phyloP scores from a whole-genome alignment of 2,113 vertebrate genomes.

The Okapia johnstoni region DNA sequence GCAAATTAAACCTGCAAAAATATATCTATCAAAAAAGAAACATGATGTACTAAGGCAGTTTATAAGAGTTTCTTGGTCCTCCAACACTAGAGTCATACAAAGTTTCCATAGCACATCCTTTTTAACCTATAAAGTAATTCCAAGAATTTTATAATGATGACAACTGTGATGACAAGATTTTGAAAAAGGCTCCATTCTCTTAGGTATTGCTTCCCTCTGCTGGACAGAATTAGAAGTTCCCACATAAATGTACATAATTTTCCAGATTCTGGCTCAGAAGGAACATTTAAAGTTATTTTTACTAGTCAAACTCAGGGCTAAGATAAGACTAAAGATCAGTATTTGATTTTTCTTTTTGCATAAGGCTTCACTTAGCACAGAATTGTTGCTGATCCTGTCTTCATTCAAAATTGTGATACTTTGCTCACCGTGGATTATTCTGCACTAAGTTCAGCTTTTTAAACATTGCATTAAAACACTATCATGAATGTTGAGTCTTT shows the following conservation, averaged over 20 bases:
- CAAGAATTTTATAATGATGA: not conserved
- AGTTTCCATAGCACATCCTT: not conserved
- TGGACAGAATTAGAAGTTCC: constrained; percentile 5
- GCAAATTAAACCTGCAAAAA: constrained; percentile 21
- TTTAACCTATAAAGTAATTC: not conserved
- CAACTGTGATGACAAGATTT: not conserved
- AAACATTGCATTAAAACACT: not conserved
- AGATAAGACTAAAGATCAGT: not conserved
- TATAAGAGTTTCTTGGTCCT: not conserved
- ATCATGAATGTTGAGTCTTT: not conserved
- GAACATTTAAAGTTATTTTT: not conserved
- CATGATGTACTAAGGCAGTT: not conserved
- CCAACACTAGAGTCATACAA: not conserved
- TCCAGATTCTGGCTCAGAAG: not conserved
- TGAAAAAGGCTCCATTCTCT: not conserved
- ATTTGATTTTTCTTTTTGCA: not conserved
- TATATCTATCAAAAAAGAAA: not conserved
- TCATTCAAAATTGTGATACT: not conserved
- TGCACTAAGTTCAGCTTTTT: not conserved
- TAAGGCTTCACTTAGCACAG: not conserved
- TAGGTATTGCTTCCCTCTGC: constrained; percentile 66
- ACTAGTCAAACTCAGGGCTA: not conserved
- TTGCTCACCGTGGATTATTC: not conserved
- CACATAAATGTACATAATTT: not conserved
- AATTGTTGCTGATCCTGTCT: not conserved